phyloP scores from a whole-genome alignment of 2,888 invertebrate genomes.

The Lasioglossum morio region DNA sequence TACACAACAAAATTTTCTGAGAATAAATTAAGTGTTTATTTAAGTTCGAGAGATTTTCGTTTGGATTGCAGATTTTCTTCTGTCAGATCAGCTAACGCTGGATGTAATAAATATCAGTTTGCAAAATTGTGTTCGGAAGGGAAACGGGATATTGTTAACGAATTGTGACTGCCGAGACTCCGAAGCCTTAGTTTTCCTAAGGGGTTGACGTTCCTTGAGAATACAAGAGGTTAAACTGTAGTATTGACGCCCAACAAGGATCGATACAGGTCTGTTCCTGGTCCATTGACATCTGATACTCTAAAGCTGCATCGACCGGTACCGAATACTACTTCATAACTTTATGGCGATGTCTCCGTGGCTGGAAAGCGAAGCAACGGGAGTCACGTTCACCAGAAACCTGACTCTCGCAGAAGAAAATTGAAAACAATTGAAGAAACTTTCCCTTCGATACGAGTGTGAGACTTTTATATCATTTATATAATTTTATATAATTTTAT shows the following conservation, averaged over 20 bases:
- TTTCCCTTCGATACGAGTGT: neutral
- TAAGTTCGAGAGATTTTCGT: neutral
- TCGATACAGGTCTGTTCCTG: neutral
- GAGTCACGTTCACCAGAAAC: neutral
- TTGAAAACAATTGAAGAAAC: neutral
- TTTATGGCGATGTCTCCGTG: neutral
- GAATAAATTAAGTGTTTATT: neutral
- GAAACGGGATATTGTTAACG: neutral
- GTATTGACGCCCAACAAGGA: neutral
- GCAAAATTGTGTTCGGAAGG: neutral
- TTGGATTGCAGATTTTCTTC: neutral
- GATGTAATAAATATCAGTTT: neutral
- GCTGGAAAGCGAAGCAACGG: neutral
- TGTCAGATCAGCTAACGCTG: neutral
- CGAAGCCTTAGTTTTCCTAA: neutral
- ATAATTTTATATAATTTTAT: too few relatives aligned
- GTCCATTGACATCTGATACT: conserved; percentile 8
- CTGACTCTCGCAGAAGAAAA: neutral
- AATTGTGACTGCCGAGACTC: too few relatives aligned
- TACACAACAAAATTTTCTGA: too few relatives aligned
- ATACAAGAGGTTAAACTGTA: neutral
- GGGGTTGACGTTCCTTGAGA: neutral
- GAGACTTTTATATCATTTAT: too few relatives aligned
- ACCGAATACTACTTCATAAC: neutral
- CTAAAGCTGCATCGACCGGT: neutral